Percentiles rank a stretch among this genome's conserved stretches.
Evolutionary conservation across 2,113 vertebrate genomes (phyloP).

Genomic region (Ochotona curzoniae): DNA sequence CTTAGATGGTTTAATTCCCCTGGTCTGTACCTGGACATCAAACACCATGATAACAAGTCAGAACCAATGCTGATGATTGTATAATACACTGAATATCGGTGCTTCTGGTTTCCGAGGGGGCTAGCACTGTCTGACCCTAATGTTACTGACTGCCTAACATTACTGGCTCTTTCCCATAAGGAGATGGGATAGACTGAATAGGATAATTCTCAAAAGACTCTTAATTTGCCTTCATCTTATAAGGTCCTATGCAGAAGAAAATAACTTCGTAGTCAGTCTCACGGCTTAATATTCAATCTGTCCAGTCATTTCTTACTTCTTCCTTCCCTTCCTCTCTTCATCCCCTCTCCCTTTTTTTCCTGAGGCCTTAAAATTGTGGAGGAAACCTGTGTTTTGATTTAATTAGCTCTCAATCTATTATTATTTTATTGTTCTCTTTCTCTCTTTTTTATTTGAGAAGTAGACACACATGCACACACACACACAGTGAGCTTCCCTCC

Average conservation of each 20-base stretch:
- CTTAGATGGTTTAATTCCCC: not conserved
- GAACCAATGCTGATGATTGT: not conserved
- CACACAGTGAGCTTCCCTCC: no score
- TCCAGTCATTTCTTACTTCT: not conserved
- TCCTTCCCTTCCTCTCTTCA: not conserved
- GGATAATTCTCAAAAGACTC: not conserved
- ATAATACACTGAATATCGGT: not conserved
- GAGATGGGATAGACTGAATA: not conserved
- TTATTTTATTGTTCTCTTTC: not conserved
- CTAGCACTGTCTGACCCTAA: no score
- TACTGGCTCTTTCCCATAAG: not conserved
- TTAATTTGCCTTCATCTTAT: conserved; percentile 16
- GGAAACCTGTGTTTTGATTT: not conserved
- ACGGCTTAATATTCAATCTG: not conserved
- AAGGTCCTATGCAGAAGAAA: not conserved
- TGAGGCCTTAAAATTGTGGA: not conserved
- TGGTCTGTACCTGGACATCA: not conserved
- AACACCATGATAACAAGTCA: not conserved
- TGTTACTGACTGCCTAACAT: not conserved
- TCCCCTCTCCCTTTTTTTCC: not conserved
- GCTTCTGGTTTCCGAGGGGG: not conserved
- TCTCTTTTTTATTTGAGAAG: no score
- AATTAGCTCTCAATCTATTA: not conserved
- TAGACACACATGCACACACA: no score
- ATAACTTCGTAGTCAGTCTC: not conserved